Percentiles rank a stretch among this genome's conserved stretches.
Evolutionary conservation across 2,888 invertebrate species (phyloP).

Genomic region (Drosophila emarginata): DNA sequence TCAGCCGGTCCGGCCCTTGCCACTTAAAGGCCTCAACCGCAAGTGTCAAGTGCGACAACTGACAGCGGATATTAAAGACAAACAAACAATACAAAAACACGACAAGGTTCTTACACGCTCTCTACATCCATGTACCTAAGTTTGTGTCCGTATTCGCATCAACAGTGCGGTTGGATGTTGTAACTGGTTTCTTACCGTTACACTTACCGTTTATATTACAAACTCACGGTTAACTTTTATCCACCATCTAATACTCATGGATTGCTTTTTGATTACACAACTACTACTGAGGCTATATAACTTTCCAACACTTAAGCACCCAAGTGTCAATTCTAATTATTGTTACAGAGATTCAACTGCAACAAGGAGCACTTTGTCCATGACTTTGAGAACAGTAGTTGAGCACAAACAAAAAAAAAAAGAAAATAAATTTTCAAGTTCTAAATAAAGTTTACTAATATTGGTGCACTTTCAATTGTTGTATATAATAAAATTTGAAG

Average conservation of each 20-base stretch:
- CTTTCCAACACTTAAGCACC: background rate
- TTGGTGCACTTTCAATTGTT: too few relatives aligned
- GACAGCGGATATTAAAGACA: slow-evolving; percentile 22
- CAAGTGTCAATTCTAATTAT: slow-evolving; percentile 4
- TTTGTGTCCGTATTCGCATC: too few relatives aligned
- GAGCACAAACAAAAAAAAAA: too few relatives aligned
- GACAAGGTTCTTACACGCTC: background rate
- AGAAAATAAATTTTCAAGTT: background rate
- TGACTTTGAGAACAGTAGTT: background rate
- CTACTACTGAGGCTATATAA: background rate
- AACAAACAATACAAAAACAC: slow-evolving; percentile 10
- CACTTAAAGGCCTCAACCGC: slow-evolving; percentile 19
- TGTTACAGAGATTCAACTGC: background rate
- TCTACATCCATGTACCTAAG: background rate
- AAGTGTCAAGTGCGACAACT: slow-evolving; percentile 26
- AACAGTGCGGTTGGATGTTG: background rate
- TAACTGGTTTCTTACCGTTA: background rate
- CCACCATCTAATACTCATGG: background rate
- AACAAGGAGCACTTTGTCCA: background rate
- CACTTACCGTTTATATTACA: background rate
- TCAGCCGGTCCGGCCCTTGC: background rate
- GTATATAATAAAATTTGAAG: too few relatives aligned
- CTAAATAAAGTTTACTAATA: background rate
- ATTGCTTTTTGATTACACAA: slow-evolving; percentile 3
- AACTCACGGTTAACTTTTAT: background rate